Percentiles rank a stretch among this genome's conserved stretches.
phyloP scores from a whole-genome alignment of 2,888 invertebrate genomes.

The Kuschelorhynchus macadamiae region DNA sequence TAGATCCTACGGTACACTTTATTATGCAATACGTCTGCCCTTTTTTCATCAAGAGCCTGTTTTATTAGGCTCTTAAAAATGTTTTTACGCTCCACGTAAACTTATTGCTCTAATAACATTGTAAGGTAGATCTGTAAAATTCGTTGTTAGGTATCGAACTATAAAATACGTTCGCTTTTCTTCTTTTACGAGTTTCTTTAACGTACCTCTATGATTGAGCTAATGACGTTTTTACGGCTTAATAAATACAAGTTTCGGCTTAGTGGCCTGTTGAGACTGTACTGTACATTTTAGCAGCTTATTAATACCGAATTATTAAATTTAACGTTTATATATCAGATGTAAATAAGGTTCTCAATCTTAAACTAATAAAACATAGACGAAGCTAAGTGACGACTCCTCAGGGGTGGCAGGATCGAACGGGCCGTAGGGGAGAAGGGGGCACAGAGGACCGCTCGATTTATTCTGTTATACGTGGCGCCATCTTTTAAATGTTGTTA shows the following conservation, averaged over 20 bases:
- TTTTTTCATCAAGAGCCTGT: conserved; percentile 24
- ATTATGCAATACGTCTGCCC: conserved; percentile 19
- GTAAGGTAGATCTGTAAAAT: conserved; percentile 23
- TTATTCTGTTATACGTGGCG: too few species aligned
- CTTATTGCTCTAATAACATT: conserved; percentile 28
- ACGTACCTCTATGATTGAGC: neutral
- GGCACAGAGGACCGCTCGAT: too few species aligned
- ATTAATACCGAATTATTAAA: too few species aligned
- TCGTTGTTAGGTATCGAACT: neutral
- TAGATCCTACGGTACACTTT: conserved; percentile 23
- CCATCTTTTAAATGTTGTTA: too few species aligned
- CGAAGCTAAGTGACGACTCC: too few species aligned
- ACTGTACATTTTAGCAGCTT: too few species aligned
- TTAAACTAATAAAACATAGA: too few species aligned
- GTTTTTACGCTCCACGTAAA: conserved; percentile 21
- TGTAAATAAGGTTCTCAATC: too few species aligned
- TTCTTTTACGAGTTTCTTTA: conserved; percentile 1
- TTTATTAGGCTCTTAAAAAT: conserved; percentile 22
- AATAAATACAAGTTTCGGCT: neutral
- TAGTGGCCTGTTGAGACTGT: neutral
- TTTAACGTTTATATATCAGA: too few species aligned
- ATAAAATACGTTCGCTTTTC: conserved; percentile 3
- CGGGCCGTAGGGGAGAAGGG: too few species aligned
- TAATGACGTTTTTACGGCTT: neutral
- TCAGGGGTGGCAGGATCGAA: too few species aligned